Conservation (phyloP, 2,888 invertebrate genomes). For the Agriopis marginaria region DNA sequence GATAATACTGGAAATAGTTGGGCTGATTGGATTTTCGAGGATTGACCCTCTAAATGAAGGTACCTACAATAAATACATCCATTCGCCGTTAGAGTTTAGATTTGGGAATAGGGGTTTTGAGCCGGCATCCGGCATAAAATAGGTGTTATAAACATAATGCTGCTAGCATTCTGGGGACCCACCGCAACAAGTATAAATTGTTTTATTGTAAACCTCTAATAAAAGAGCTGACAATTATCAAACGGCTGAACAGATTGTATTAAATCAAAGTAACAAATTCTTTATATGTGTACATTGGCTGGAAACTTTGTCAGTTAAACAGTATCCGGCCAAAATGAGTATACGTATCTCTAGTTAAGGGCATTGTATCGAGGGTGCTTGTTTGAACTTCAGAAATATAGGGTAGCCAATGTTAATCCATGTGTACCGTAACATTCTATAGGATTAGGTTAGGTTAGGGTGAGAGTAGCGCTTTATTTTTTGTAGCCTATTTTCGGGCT, state of each 20-base stretch:
- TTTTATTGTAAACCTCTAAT: no score
- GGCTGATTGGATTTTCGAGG: constrained; percentile 51
- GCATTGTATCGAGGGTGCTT: constrained; percentile 4
- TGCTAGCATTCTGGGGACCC: no score
- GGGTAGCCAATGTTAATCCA: constrained; percentile 21
- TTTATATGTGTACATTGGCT: neutral
- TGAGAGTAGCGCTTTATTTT: constrained; percentile 6
- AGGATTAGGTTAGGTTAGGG: constrained; percentile 19
- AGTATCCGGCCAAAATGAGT: constrained; percentile 12
- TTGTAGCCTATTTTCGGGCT: constrained; percentile 5
- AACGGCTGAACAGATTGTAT: neutral
- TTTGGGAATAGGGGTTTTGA: neutral
- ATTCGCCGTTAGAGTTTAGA: constrained; percentile 15
- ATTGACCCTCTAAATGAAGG: constrained; percentile 39
- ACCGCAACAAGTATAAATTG: no score
- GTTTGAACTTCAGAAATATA: constrained; percentile 23
- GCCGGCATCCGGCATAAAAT: neutral
- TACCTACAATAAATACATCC: constrained; percentile 23
- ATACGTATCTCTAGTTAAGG: constrained; percentile 13
- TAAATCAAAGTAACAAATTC: no score
- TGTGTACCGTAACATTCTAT: constrained; percentile 13
- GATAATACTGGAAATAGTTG: constrained; percentile 50
- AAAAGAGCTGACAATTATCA: no score
- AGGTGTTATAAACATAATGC: neutral
- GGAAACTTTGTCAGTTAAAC: neutral